Conservation (phyloP, 2,888 invertebrate species). For the Xylocampa areola region DNA sequence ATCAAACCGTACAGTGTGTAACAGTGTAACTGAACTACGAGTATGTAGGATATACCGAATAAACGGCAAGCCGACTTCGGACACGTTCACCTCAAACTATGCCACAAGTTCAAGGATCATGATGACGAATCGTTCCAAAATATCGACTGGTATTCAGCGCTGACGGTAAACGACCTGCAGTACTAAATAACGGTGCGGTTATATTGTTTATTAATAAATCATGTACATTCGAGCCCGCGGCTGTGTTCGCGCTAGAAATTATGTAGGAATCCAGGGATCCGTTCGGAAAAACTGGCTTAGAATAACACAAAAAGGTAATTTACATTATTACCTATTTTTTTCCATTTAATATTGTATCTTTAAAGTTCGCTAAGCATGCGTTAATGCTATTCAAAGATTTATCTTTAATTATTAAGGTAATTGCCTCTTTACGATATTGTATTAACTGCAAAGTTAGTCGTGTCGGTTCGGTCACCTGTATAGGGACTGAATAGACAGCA, state of each 20-base stretch:
- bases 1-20: slow-evolving; percentile 27
- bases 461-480: too few relatives aligned
- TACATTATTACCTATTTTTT: not conserved
- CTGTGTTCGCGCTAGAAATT: not conserved
- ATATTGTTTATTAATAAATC: slow-evolving; percentile 17
- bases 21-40: slow-evolving; percentile 39
- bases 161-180: slow-evolving; percentile 58
- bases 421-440: too few relatives aligned
- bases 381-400: too few relatives aligned
- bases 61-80: slow-evolving; percentile 29
- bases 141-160: slow-evolving; percentile 55
- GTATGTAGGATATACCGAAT: slow-evolving; percentile 15
- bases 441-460: too few relatives aligned
- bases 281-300: not conserved
- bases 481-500: too few relatives aligned
- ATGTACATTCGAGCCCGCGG: not conserved
- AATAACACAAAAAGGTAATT: not conserved
- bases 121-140: slow-evolving; percentile 60
- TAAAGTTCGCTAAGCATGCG: too few relatives aligned
- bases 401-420: too few relatives aligned
- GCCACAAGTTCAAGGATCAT: slow-evolving; percentile 73
- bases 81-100: slow-evolving; percentile 63
- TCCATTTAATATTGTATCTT: too few relatives aligned
- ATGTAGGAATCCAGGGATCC: not conserved
- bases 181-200: slow-evolving; percentile 24